These are phyloP conservation scores for Nebria ingens DNA, from an alignment of 1,140 invertebrate species.

Conservation along the genomic window DNA sequence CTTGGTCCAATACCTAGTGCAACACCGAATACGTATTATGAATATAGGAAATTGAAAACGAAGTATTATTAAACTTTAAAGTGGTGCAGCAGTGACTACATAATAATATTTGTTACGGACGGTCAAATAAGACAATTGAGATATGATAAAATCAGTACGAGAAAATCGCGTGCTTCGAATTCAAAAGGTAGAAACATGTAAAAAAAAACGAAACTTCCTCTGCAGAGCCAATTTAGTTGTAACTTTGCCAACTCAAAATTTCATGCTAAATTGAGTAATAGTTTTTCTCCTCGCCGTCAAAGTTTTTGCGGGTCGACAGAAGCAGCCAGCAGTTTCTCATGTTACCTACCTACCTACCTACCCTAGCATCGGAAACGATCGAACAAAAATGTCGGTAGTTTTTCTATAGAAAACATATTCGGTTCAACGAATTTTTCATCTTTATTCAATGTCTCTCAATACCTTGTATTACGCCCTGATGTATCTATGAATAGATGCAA, in stretches of 20 bases:
- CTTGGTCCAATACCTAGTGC: too few species aligned
- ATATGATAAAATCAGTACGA: not conserved
- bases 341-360: not conserved
- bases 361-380: not conserved
- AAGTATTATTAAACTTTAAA: too few species aligned
- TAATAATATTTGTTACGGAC: too few species aligned
- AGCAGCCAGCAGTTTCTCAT: not conserved
- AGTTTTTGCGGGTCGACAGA: constrained; percentile 1
- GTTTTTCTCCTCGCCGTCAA: not conserved
- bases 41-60: too few species aligned
- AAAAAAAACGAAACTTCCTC: constrained; percentile 2
- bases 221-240: not conserved
- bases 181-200: constrained; percentile 3
- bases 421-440: not conserved
- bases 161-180: not conserved
- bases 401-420: not conserved
- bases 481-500: too few species aligned
- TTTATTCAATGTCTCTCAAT: not conserved
- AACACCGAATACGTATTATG: too few species aligned
- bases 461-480: not conserved
- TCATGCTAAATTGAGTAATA: constrained; percentile 9
- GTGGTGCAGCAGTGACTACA: too few species aligned
- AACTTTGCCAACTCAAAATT: constrained; percentile 9
- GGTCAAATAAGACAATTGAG: not conserved
- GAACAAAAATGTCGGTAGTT: not conserved